Base-by-base conservation (phyloP, 2,888 invertebrate genomes). In the Spilarctia lutea region DNA sequence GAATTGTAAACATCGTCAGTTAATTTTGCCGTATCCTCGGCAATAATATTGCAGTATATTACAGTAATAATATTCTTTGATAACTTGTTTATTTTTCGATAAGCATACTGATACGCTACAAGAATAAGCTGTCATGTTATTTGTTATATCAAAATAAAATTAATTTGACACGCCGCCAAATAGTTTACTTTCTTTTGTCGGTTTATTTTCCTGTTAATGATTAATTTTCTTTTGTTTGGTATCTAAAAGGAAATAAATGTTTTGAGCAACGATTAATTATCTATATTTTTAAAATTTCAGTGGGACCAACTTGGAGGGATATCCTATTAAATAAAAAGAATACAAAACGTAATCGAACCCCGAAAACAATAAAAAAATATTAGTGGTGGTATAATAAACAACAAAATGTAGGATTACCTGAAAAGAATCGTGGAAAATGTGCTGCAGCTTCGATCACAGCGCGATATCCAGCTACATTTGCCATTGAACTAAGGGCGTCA, bases 401-500 rank as follows among this genome's bases (percentile, higher is more conserved):
- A 24, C 2, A 24, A 30, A 16, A 30, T 30, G 16, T 63, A 30
- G 7, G 13, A 60, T 88, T 90, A 98, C 98, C 98, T 79, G 98
- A 97, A 93, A 99, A 98, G 94, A 99, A 99, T 83, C 98, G 95
- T n/a, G 98, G 98, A 92, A 98, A 99, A 89, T 98, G 96, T 84
- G 98, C 98, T 1, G 98, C 98, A 16, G 98, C 98, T 94, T 98
- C 98, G 45, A 99, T 96, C 24, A 99, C 98, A 2, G 98, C 98
- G 71, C 98, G 96, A 93, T 99, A 99, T 8, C 98, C 98, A 42
- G 98, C 97, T 80, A 99, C 98, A 90, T 99, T 99, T 0, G 98
- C 98, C 99, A 99, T 99, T 0, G 98, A 98, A 89, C 98, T 98
- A 6, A 99, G 96, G 0, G 98, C 98, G 91, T 99, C 98, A 92